Conservation (phyloP, 2,113 vertebrate genomes). For the Chamaea fasciata region DNA sequence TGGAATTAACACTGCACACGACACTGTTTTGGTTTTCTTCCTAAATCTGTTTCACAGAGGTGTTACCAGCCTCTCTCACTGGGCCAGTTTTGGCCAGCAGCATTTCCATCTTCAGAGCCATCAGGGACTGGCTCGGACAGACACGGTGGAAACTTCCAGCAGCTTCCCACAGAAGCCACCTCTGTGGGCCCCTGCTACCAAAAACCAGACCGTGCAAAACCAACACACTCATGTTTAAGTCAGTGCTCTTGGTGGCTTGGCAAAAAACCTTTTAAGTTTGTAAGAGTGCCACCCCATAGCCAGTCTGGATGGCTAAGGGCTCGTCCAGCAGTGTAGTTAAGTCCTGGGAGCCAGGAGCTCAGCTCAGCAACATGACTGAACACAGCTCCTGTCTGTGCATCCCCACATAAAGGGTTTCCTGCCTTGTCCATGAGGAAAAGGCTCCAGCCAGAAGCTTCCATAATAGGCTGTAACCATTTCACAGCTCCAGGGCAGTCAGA, state of each 20-base stretch:
- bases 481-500: not conserved
- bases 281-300: not conserved
- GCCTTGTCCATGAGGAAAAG: not conserved
- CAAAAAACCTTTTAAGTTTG: not conserved
- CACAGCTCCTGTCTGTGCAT: not conserved
- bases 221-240: not conserved
- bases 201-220: not conserved
- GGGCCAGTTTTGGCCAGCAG: not conserved
- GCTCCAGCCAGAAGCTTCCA: not conserved
- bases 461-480: not conserved
- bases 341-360: not conserved
- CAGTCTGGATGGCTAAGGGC: not conserved
- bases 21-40: not conserved
- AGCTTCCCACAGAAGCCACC: not conserved
- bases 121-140: not conserved
- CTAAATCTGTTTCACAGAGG: not conserved
- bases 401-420: not conserved
- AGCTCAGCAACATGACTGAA: not conserved
- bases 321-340: not conserved
- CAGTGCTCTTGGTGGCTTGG: not conserved
- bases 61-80: fast-evolving
- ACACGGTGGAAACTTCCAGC: not conserved
- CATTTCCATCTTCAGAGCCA: not conserved
- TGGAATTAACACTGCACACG: fast-evolving
- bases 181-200: fast-evolving